Conservation (phyloP, 2,888 invertebrate species). For the Caprella mutica region DNA sequence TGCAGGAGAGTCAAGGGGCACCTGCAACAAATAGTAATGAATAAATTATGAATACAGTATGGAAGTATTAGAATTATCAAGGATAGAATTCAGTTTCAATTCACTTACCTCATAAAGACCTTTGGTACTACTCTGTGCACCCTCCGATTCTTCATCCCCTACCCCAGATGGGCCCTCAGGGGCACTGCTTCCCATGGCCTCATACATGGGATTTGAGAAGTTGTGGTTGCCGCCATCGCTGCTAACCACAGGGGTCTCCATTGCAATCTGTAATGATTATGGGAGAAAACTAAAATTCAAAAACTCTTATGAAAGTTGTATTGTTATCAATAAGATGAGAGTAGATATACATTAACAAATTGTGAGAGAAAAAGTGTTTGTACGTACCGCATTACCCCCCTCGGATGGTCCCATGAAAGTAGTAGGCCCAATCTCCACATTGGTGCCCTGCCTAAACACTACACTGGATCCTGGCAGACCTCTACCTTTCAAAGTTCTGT, state of each 20-base stretch:
- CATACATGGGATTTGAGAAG: constrained; percentile 97
- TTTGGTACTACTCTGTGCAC: constrained; percentile 19
- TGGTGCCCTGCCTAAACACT: constrained; percentile 83
- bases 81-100: background rate
- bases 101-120: constrained; percentile 37
- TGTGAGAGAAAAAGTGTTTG: too few species aligned
- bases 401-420: constrained; percentile 36
- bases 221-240: constrained; percentile 75
- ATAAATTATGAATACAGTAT: background rate
- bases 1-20: constrained; percentile 38
- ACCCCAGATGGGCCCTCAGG: constrained; percentile 3
- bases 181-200: constrained; percentile 50
- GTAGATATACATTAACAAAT: too few species aligned
- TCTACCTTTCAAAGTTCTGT: constrained; percentile 46
- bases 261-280: constrained; percentile 50
- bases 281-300: too few species aligned
- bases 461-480: constrained; percentile 77
- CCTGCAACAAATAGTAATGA: too few species aligned
- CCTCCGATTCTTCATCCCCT: constrained; percentile 3
- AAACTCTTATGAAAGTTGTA: too few species aligned
- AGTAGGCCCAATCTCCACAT: constrained; percentile 68
- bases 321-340: too few species aligned
- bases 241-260: constrained; percentile 66
- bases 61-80: background rate
- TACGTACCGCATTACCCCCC: constrained; percentile 25